Conservation (phyloP, 2,888 invertebrate species). For the Prenolepis imparis region DNA sequence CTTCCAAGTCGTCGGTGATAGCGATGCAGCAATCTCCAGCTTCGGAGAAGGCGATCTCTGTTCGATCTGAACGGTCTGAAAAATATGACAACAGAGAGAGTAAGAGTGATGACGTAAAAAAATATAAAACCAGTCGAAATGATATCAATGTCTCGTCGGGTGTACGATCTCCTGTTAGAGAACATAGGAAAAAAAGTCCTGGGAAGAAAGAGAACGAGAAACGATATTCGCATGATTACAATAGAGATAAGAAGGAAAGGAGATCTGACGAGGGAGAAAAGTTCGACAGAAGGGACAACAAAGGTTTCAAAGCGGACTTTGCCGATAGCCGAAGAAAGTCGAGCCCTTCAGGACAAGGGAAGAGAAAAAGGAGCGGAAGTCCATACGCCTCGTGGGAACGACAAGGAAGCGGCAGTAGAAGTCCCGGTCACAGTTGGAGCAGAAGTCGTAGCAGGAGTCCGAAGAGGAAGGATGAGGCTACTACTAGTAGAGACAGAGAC, state of each 20-base stretch:
- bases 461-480: conserved; percentile 76
- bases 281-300: conserved; percentile 61
- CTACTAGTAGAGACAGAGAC: conserved; percentile 53
- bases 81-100: conserved; percentile 33
- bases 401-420: conserved; percentile 78
- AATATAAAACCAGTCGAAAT: conserved; percentile 55
- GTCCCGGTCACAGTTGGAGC: conserved; percentile 81
- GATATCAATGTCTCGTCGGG: conserved; percentile 58
- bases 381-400: conserved; percentile 78
- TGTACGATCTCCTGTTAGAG: conserved; percentile 74
- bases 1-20: conserved; percentile 46
- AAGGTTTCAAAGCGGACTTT: conserved; percentile 63
- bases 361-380: conserved; percentile 72
- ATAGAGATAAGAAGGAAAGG: conserved; percentile 72
- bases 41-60: conserved; percentile 27
- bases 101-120: conserved; percentile 57
- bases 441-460: conserved; percentile 83
- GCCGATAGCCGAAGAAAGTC: conserved; percentile 72
- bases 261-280: conserved; percentile 71
- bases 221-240: conserved; percentile 73
- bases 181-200: conserved; percentile 77
- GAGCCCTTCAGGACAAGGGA: conserved; percentile 75
- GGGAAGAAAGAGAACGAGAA: conserved; percentile 75
- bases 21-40: conserved; percentile 36
- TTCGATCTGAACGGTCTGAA: conserved; percentile 57